phyloP scores from a whole-genome alignment of 1,140 invertebrate genomes.

The Calliopsis andreniformis region DNA sequence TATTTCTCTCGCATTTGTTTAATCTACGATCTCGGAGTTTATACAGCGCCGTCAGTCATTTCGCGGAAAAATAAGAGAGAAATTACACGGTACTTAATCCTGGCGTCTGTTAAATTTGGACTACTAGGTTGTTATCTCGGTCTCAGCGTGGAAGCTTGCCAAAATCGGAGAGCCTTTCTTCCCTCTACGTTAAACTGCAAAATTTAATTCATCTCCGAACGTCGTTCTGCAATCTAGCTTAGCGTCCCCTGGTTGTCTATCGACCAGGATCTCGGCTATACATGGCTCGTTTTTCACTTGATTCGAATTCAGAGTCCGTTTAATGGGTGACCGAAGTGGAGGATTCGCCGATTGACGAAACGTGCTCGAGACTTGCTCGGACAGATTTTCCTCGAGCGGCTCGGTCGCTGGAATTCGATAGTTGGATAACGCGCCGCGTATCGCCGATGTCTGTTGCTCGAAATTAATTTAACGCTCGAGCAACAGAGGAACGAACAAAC shows the following conservation, averaged over 20 bases:
- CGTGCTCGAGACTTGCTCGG: conserved; percentile 55
- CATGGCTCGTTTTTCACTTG: not conserved
- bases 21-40: conserved; percentile 38
- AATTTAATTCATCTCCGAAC: conserved; percentile 45
- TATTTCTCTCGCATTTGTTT: conserved; percentile 24
- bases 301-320: conserved; percentile 24
- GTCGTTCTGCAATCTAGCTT: conserved; percentile 8
- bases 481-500: not conserved
- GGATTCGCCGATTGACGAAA: conserved; percentile 53
- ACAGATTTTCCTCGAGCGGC: conserved; percentile 57
- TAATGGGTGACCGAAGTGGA: conserved; percentile 20
- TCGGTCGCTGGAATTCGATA: conserved; percentile 32
- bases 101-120: conserved; percentile 45
- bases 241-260: conserved; percentile 10
- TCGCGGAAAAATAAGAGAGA: conserved; percentile 37
- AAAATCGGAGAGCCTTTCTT: conserved; percentile 11
- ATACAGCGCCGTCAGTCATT: conserved; percentile 37
- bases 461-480: conserved; percentile 62
- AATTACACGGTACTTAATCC: conserved; percentile 50
- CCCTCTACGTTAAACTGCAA: conserved; percentile 27
- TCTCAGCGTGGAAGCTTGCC: conserved; percentile 31
- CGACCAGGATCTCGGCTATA: conserved; percentile 7
- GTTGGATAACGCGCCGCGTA: conserved; percentile 50
- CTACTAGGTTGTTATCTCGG: conserved; percentile 41
- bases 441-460: conserved; percentile 47